Evolutionary conservation across 2,888 invertebrate genomes (phyloP), one percentile per base, ranked within the genome.

Genomic region (Leptinotarsa peninsularis): DNA sequence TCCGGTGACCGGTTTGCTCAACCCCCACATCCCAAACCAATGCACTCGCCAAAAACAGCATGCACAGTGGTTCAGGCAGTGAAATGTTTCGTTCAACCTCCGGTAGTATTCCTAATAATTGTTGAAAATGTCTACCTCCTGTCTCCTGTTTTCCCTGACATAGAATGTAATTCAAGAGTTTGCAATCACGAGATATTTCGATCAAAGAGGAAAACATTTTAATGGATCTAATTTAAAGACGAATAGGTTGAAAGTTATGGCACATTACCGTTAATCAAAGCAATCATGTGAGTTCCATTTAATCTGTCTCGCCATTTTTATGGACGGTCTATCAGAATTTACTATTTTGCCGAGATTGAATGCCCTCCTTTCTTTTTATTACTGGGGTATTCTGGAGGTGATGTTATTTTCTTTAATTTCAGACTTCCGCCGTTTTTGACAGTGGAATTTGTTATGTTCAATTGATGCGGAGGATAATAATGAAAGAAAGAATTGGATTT

Each of bases 271-370:
- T 58, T 58, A 23, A 58, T 58, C 23, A 23, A 23, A 23, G 21
- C 21, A 13, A 23, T 58, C 58, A 14, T 58, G 58, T 4, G 58
- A 58, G 58, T 58, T 58, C 4, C 58, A 14, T 58, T 4, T 13
- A 58, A 23, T 58, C 58, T 58, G 58, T 15, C 14, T 15, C 21
- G 58, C 58, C 58, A 58, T 58, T 58, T 58, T 58, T 58, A 58
- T 15, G 13, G 58, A 18, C 15, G 58, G 23, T 58, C 58, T 58
- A 58, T 58, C 23, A 58, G 58, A 58, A 58, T 58, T 58, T 23
- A 58, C 23, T 21, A 58, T 18, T 58, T 23, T 14, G 21, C 7
- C 23, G 27, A 58, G 58, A 58, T 58, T 58, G 58, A 58, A 58
- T 21, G 58, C 23, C 27, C 4, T 58, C 23, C 21, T 58, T 23